A percentile compares a stretch with the other conserved stretches of the same genome.
phyloP scores from a whole-genome alignment of 2,888 invertebrate species.

The Drosophila siamana region DNA sequence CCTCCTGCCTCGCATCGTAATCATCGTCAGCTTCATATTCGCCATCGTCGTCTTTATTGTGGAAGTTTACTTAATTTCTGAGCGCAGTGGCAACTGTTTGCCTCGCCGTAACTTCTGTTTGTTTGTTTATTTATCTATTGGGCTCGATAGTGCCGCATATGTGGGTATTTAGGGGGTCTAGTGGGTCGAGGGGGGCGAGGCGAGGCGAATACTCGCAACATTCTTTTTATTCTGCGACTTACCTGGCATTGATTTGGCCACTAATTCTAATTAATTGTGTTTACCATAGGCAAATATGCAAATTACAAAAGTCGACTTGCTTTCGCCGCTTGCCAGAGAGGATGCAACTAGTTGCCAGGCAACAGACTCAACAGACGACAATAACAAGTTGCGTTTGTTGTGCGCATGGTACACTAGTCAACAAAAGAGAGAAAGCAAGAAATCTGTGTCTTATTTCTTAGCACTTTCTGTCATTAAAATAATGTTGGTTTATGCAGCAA shows the following conservation, averaged over 20 bases:
- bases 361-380: not conserved
- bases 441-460: too few relatives aligned
- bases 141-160: conserved; percentile 12
- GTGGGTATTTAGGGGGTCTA: too few relatives aligned
- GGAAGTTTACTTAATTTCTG: conserved; percentile 65
- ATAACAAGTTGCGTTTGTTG: not conserved
- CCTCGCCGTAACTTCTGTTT: conserved; percentile 18
- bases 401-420: conserved; percentile 13
- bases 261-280: conserved; percentile 52
- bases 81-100: conserved; percentile 42
- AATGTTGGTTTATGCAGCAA: too few relatives aligned
- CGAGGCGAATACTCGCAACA: conserved; percentile 4
- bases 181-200: too few relatives aligned
- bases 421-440: too few relatives aligned
- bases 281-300: conserved; percentile 49
- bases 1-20: conserved; percentile 7
- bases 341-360: conserved; percentile 22
- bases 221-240: conserved; percentile 20
- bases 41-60: conserved; percentile 30
- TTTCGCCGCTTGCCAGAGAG: conserved; percentile 4
- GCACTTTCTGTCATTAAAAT: too few relatives aligned
- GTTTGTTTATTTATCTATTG: conserved; percentile 43
- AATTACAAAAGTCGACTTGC: conserved; percentile 21
- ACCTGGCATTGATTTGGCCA: conserved; percentile 47
- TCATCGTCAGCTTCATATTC: not conserved